Percentiles rank a stretch among this genome's conserved stretches.
Conservation (phyloP, 1,140 invertebrate species). For the Druon quercuslanigerum region DNA sequence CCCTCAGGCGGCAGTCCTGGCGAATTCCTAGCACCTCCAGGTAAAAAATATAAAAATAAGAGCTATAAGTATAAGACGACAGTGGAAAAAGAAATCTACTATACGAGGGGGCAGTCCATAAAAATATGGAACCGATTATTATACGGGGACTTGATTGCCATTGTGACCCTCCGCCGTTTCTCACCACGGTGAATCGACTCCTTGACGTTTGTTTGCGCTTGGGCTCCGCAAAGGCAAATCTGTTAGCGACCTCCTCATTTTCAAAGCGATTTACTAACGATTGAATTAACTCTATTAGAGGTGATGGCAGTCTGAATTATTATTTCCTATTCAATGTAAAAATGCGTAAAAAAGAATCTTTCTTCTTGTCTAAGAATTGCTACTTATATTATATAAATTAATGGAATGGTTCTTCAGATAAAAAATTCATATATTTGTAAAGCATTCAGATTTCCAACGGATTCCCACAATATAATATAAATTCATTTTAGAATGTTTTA, state of each 20-base stretch:
- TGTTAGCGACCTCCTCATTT: background rate
- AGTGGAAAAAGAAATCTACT: background rate
- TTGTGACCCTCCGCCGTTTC: constrained; percentile 47
- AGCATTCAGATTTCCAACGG: no score
- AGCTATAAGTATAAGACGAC: constrained; percentile 22
- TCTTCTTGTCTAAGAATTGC: background rate
- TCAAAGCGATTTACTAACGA: background rate
- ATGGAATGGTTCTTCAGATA: no score
- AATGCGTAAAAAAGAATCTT: background rate
- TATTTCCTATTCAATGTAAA: background rate
- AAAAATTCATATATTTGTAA: no score
- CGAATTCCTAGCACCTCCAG: constrained; percentile 74
- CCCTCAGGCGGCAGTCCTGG: constrained; percentile 73
- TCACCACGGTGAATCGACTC: constrained; percentile 48
- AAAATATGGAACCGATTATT: constrained; percentile 38
- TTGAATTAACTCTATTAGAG: constrained; percentile 10
- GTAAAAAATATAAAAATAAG: constrained; percentile 59
- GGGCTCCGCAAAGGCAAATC: constrained; percentile 25
- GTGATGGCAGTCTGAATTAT: background rate
- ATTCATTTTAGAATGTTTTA: no score
- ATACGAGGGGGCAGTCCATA: constrained; percentile 25
- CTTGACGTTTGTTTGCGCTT: constrained; percentile 51
- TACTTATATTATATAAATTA: no score
- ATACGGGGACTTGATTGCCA: constrained; percentile 41
- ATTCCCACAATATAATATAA: no score